These are phyloP conservation scores for Hexactinellida sp. DNA, from an alignment of 37 sponge, comb jelly and placozoan species.

Conservation along the genomic window DNA sequence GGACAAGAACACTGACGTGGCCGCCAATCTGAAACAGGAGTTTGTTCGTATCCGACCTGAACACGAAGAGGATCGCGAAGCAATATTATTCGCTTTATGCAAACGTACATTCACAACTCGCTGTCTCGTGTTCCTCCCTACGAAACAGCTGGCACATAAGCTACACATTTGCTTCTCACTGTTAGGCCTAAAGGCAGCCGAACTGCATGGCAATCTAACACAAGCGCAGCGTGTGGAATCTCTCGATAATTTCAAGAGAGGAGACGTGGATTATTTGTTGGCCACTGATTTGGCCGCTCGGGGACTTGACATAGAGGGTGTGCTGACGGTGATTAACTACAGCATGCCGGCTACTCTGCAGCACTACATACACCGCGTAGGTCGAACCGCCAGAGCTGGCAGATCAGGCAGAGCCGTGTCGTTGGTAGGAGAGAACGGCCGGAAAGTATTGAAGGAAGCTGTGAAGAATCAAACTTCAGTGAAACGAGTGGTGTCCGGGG, in stretches of 20 bases:
- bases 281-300: conserved; percentile 94
- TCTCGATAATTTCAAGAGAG: conserved; percentile 64
- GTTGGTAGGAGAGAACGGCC: conserved; percentile 88
- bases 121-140: conserved; percentile 77
- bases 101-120: conserved; percentile 74
- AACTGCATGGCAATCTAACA: conserved; percentile 88
- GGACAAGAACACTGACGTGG: conserved; percentile 86
- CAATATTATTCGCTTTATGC: conserved; percentile 67
- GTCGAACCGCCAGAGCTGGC: conserved; percentile 91
- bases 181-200: conserved; percentile 59
- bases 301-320: conserved; percentile 87
- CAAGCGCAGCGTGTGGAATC: conserved; percentile 88
- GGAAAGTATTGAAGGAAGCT: conserved; percentile 78
- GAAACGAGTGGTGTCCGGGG: conserved; percentile 68
- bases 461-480: conserved; percentile 77
- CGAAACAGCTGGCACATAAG: conserved; percentile 72
- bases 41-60: conserved; percentile 70
- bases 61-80: conserved; percentile 62
- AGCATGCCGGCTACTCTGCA: conserved; percentile 79
- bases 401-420: conserved; percentile 76
- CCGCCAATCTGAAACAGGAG: conserved; percentile 82
- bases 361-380: conserved; percentile 96
- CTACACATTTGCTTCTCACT: conserved; percentile 73
- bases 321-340: conserved; percentile 90
- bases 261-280: conserved; percentile 52